A percentile compares a stretch with the other conserved stretches of the same genome.
Conservation (phyloP, 2,888 invertebrate species). For the Temnothorax unifasciatus region DNA sequence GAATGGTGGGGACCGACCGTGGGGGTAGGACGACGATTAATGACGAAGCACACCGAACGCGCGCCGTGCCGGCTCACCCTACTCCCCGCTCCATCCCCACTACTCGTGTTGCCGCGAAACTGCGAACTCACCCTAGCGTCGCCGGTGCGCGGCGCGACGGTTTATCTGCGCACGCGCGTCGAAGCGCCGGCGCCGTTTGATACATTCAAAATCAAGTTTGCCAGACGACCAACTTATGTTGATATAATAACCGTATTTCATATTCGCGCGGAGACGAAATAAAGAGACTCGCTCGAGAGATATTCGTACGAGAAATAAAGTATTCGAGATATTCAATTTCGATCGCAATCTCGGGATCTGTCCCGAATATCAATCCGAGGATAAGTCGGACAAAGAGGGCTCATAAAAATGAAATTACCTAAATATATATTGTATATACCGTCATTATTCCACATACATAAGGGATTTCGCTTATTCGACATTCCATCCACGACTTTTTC, state of each 20-base stretch:
- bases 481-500: conserved; percentile 3
- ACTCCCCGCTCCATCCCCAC: no score
- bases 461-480: conserved; percentile 41
- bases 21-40: no score
- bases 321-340: not conserved
- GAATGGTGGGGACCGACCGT: no score
- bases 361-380: not conserved
- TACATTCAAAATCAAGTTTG: not conserved
- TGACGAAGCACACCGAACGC: no score
- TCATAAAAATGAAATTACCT: conserved; percentile 57
- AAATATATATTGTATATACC: not conserved
- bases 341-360: not conserved
- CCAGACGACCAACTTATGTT: not conserved
- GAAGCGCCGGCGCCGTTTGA: no score
- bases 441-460: not conserved
- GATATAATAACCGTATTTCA: not conserved
- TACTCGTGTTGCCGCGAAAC: no score
- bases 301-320: not conserved
- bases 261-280: not conserved
- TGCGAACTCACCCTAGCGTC: no score
- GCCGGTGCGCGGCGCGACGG: not conserved
- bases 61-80: no score
- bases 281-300: not conserved
- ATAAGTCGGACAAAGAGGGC: not conserved
- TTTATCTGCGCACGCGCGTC: not conserved